Evolutionary conservation across 2,113 vertebrate species (phyloP).

Genomic region (Lepisosteus oculatus): DNA sequence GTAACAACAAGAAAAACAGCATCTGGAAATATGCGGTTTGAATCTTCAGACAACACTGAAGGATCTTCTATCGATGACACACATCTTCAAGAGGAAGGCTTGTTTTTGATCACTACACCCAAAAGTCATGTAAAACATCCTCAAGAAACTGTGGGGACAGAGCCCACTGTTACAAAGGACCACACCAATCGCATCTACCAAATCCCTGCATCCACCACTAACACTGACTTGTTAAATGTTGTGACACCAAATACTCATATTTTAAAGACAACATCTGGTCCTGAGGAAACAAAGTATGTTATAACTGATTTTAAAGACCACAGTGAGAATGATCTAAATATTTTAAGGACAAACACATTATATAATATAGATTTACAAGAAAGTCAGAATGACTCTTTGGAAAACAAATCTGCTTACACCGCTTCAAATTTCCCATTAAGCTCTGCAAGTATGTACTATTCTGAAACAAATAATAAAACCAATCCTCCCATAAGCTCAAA

Average conservation of each 20-base stretch:
- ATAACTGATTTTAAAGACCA: slow-evolving; percentile 34
- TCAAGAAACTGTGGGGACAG: slow-evolving; percentile 21
- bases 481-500: slow-evolving; percentile 25
- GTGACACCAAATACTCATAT: slow-evolving; percentile 34
- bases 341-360: slow-evolving; percentile 24
- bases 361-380: slow-evolving; percentile 26
- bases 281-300: slow-evolving; percentile 26
- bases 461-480: background rate
- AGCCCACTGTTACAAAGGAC: slow-evolving; percentile 24
- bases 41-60: slow-evolving; percentile 16
- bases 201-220: slow-evolving; percentile 31
- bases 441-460: slow-evolving; percentile 11
- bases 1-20: slow-evolving; percentile 28
- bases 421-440: slow-evolving; percentile 29
- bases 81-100: slow-evolving; percentile 47
- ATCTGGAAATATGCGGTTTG: slow-evolving; percentile 17
- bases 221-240: slow-evolving; percentile 16
- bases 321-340: slow-evolving; percentile 26
- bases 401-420: slow-evolving; percentile 26
- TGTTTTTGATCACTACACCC: slow-evolving; percentile 25
- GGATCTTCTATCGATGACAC: slow-evolving; percentile 55
- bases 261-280: slow-evolving; percentile 50
- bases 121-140: slow-evolving; percentile 5
- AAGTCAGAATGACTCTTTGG: slow-evolving; percentile 34
- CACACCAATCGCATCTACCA: slow-evolving; percentile 27